These are phyloP conservation scores for Gymnoscelis rufifasciata DNA, from an alignment of 2,888 invertebrate genomes.

Conservation along the genomic window DNA sequence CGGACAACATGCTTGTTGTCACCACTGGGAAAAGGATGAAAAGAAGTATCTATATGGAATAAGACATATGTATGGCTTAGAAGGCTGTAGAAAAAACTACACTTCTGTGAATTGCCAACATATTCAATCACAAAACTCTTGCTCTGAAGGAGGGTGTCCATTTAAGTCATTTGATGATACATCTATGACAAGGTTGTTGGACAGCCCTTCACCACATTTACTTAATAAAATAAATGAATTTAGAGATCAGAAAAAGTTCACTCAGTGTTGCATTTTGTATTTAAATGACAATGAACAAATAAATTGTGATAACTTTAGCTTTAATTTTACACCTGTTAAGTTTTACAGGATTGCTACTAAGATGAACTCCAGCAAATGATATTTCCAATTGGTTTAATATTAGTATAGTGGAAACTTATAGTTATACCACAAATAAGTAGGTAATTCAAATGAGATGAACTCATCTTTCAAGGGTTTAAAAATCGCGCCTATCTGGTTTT, in stretches of 20 bases:
- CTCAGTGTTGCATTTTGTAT: slow-evolving; percentile 50
- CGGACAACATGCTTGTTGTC: slow-evolving; percentile 74
- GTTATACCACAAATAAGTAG: too few species aligned
- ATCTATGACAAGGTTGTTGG: slow-evolving; percentile 56
- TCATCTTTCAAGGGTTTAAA: too few species aligned
- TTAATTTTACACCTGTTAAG: slow-evolving; percentile 65
- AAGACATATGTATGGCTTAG: slow-evolving; percentile 85
- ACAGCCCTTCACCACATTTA: slow-evolving; percentile 34
- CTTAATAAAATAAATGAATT: slow-evolving; percentile 51
- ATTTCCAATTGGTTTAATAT: too few species aligned
- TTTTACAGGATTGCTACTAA: slow-evolving; percentile 45
- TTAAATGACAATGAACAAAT: slow-evolving; percentile 33
- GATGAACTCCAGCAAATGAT: not conserved
- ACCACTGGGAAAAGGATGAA: slow-evolving; percentile 82
- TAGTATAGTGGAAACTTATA: too few species aligned
- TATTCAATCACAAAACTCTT: slow-evolving; percentile 70
- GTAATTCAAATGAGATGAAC: too few species aligned
- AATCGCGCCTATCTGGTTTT: too few species aligned
- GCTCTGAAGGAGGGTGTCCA: slow-evolving; percentile 81
- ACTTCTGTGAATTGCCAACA: slow-evolving; percentile 77
- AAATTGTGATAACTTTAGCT: slow-evolving; percentile 47
- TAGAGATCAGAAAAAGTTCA: slow-evolving; percentile 44
- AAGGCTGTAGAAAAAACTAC: slow-evolving; percentile 82
- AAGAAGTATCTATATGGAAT: slow-evolving; percentile 83
- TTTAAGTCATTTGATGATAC: slow-evolving; percentile 78